Percentiles rank a stretch among this genome's conserved stretches.
Evolutionary conservation across 2,797 vertebrate genomes (phyloP).

Genomic region (Diceros bicornis): DNA sequence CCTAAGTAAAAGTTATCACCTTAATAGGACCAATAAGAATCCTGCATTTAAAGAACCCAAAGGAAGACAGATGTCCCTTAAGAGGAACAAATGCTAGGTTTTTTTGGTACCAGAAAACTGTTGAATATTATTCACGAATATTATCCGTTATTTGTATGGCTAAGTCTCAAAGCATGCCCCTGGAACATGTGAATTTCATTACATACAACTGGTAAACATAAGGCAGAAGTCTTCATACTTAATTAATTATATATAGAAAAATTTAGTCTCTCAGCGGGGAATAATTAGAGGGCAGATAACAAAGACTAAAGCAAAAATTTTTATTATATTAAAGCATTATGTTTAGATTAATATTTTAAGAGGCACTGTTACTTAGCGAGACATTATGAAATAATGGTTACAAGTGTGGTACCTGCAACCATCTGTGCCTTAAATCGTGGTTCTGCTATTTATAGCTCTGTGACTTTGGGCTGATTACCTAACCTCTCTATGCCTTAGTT

Average conservation of each 20-base stretch:
- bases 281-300: neutral
- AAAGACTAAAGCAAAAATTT: neutral
- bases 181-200: neutral
- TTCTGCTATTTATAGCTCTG: neutral
- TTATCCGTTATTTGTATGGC: neutral
- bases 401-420: neutral
- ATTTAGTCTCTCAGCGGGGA: neutral
- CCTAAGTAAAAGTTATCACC: neutral
- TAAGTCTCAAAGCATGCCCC: neutral
- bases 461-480: neutral
- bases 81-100: neutral
- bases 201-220: neutral
- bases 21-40: neutral
- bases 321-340: neutral
- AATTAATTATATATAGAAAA: conserved; percentile 1
- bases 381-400: neutral
- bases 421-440: neutral
- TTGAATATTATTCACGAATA: neutral
- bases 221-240: neutral
- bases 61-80: neutral
- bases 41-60: neutral
- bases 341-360: neutral
- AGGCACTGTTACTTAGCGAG: neutral
- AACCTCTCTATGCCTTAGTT: neutral
- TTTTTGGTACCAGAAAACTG: neutral